Evolutionary conservation across 2,113 vertebrate species (phyloP).

Genomic region (Spea multiplicata): DNA sequence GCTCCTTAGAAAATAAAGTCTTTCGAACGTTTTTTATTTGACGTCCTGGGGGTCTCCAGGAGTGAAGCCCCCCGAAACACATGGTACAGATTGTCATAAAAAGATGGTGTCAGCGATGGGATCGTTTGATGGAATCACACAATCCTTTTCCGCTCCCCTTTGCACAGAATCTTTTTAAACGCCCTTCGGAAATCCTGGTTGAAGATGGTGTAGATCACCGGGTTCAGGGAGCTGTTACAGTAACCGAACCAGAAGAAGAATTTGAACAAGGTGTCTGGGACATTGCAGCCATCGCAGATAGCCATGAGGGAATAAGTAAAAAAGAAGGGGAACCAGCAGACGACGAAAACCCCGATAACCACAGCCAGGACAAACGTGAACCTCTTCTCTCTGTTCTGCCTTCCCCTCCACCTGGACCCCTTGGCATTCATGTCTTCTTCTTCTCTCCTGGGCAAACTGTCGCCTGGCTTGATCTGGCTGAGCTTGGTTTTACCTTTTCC

Average conservation of each 20-base stretch:
- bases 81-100: background rate
- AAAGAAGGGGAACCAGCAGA: slow-evolving; percentile 99
- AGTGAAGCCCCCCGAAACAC: background rate
- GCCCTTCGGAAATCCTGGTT: slow-evolving; percentile 96
- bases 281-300: slow-evolving; percentile 74
- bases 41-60: background rate
- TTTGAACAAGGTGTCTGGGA: slow-evolving; percentile 87
- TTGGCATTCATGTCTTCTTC: slow-evolving; percentile 69
- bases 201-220: slow-evolving; percentile 97
- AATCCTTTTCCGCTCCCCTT: slow-evolving; percentile 75
- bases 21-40: background rate
- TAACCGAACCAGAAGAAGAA: slow-evolving; percentile 99
- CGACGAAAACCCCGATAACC: slow-evolving; percentile 94
- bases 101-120: slow-evolving; percentile 5
- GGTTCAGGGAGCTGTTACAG: slow-evolving; percentile 96
- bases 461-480: slow-evolving; percentile 85
- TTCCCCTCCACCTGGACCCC: slow-evolving; percentile 85
- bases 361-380: slow-evolving; percentile 97
- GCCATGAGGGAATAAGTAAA: slow-evolving; percentile 93
- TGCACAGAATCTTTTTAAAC: slow-evolving; percentile 96
- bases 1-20: background rate
- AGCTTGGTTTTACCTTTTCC: slow-evolving; percentile 73
- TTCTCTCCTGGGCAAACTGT: slow-evolving; percentile 62
- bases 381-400: slow-evolving; percentile 93
- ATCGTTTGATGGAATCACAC: slow-evolving; percentile 62